phyloP scores from a whole-genome alignment of 2,888 invertebrate genomes.

The Cybosia mesomella region DNA sequence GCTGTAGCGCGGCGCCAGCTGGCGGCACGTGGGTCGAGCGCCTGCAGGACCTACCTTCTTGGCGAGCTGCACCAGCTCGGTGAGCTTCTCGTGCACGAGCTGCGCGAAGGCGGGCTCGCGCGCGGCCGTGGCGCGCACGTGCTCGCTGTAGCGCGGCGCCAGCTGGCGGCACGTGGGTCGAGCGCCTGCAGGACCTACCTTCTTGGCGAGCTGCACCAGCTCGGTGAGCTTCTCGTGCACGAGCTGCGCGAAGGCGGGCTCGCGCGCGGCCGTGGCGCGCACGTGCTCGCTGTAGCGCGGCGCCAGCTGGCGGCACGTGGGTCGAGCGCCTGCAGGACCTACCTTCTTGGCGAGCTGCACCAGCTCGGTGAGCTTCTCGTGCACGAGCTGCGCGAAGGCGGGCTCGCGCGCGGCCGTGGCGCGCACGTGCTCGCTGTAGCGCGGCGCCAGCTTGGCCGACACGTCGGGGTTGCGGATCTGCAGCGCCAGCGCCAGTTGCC shows the following conservation, averaged over 20 bases:
- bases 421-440: conserved; percentile 95
- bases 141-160: conserved; percentile 95
- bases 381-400: conserved; percentile 92
- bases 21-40: conserved; percentile 94
- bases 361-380: conserved; percentile 93
- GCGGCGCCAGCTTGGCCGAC: conserved; percentile 92
- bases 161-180: conserved; percentile 93
- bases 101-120: conserved; percentile 93
- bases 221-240: conserved; percentile 94
- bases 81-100: conserved; percentile 93
- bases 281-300: conserved; percentile 96
- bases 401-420: conserved; percentile 94
- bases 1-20: conserved; percentile 94
- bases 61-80: conserved; percentile 94
- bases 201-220: conserved; percentile 95
- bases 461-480: conserved; percentile 97
- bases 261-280: conserved; percentile 93
- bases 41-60: conserved; percentile 94
- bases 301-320: conserved; percentile 92
- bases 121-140: conserved; percentile 93
- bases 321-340: conserved; percentile 93
- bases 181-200: conserved; percentile 93
- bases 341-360: conserved; percentile 96
- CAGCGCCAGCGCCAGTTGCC: conserved; percentile 95
- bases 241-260: conserved; percentile 92